Percentiles rank a stretch among this genome's conserved stretches.
Evolutionary conservation across 2,888 invertebrate genomes (phyloP).

Genomic region (Drosophila nr. medialis): DNA sequence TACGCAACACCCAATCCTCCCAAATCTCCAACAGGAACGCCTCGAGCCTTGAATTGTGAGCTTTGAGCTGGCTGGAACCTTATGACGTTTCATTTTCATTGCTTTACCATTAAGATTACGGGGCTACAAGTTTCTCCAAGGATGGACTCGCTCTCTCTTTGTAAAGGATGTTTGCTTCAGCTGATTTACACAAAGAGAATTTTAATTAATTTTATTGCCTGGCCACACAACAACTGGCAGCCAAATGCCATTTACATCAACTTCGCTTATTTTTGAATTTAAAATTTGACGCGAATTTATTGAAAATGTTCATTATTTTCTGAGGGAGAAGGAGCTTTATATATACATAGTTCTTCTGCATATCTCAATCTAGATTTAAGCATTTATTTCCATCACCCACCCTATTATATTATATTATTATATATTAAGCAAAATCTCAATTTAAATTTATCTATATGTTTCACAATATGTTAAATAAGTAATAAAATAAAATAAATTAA

Average conservation of each 20-base stretch:
- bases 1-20: slow-evolving; percentile 19
- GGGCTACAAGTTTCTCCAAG: slow-evolving; percentile 49
- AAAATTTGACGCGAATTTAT: not conserved
- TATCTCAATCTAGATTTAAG: no score
- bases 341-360: no score
- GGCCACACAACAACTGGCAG: slow-evolving; percentile 41
- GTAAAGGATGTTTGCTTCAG: slow-evolving; percentile 83
- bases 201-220: slow-evolving; percentile 75
- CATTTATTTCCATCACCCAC: no score
- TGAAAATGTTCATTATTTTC: not conserved
- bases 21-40: slow-evolving; percentile 30
- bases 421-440: no score
- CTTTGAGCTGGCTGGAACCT: slow-evolving; percentile 43
- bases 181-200: slow-evolving; percentile 76
- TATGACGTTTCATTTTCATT: slow-evolving; percentile 67
- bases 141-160: slow-evolving; percentile 43
- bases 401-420: no score
- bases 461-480: not conserved
- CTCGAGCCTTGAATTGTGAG: slow-evolving; percentile 46
- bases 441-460: no score
- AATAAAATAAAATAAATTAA: not conserved
- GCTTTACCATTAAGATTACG: slow-evolving; percentile 61
- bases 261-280: not conserved
- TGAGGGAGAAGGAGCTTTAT: not conserved
- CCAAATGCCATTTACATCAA: slow-evolving; percentile 3